Evolutionary conservation across 2,797 vertebrate species (phyloP).

Genomic region (Acanthornis magna): DNA sequence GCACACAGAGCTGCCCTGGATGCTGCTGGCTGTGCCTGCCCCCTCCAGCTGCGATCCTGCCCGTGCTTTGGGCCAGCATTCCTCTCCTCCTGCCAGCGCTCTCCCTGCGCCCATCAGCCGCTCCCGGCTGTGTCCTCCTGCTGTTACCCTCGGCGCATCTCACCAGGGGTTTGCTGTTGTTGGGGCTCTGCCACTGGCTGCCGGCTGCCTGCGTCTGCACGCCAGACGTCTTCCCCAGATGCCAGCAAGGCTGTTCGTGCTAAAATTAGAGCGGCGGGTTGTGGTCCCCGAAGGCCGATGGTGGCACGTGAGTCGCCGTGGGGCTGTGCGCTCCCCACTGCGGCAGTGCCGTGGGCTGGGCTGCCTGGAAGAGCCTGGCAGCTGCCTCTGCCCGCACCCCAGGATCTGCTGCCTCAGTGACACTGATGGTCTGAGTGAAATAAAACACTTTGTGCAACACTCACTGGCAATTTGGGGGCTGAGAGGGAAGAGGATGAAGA

Average conservation of each 20-base stretch:
- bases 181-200: conserved; percentile 29
- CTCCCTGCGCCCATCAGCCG: rapidly evolving
- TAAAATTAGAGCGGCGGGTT: background rate
- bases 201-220: background rate
- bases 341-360: rapidly evolving
- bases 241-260: background rate
- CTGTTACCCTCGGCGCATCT: background rate
- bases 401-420: rapidly evolving
- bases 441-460: background rate
- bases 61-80: rapidly evolving
- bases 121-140: background rate
- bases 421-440: rapidly evolving
- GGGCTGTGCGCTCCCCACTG: rapidly evolving
- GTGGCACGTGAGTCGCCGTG: rapidly evolving
- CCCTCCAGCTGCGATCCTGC: background rate
- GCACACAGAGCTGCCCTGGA: rapidly evolving
- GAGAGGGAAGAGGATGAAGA: background rate
- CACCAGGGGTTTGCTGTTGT: background rate
- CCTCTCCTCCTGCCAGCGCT: background rate
- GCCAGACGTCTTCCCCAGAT: background rate
- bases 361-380: background rate
- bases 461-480: rapidly evolving
- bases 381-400: rapidly evolving
- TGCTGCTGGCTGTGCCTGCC: background rate
- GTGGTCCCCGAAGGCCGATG: rapidly evolving